Percentiles rank a stretch among this genome's conserved stretches.
phyloP scores from a whole-genome alignment of 2,888 invertebrate species.

The Lagria hirta region DNA sequence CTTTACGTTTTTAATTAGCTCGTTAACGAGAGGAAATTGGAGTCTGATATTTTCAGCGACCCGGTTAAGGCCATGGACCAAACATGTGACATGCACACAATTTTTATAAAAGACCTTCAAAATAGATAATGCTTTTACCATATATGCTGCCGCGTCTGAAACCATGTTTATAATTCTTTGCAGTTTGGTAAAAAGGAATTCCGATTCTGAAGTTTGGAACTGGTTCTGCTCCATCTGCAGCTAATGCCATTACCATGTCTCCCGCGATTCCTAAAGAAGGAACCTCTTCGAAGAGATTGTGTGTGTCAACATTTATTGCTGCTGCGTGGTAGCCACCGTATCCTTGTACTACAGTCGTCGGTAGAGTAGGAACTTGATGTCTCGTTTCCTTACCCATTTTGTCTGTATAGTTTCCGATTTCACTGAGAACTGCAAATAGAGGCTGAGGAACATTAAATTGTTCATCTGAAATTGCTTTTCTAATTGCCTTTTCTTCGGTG shows the following conservation, averaged over 20 bases:
- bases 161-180: too few species aligned
- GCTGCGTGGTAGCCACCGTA: conserved; percentile 41
- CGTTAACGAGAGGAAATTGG: too few species aligned
- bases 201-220: conserved; percentile 38
- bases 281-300: conserved; percentile 43
- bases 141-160: too few species aligned
- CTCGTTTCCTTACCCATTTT: conserved; percentile 41
- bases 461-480: conserved; percentile 34
- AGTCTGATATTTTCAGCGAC: too few species aligned
- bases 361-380: conserved; percentile 34
- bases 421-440: conserved; percentile 29
- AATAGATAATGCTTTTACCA: too few species aligned
- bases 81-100: too few species aligned
- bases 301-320: conserved; percentile 33
- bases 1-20: too few species aligned
- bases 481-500: conserved; percentile 33
- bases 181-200: too few species aligned
- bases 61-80: too few species aligned
- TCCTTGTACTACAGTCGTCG: conserved; percentile 33
- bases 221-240: conserved; percentile 36
- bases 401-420: conserved; percentile 37
- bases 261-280: conserved; percentile 42
- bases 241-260: conserved; percentile 44
- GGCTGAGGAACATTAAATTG: conserved; percentile 41
- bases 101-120: too few species aligned